Evolutionary conservation across 2,797 vertebrate species (phyloP), one percentile per base, ranked within the genome.

Genomic region (Zenarchopterus dispar): DNA sequence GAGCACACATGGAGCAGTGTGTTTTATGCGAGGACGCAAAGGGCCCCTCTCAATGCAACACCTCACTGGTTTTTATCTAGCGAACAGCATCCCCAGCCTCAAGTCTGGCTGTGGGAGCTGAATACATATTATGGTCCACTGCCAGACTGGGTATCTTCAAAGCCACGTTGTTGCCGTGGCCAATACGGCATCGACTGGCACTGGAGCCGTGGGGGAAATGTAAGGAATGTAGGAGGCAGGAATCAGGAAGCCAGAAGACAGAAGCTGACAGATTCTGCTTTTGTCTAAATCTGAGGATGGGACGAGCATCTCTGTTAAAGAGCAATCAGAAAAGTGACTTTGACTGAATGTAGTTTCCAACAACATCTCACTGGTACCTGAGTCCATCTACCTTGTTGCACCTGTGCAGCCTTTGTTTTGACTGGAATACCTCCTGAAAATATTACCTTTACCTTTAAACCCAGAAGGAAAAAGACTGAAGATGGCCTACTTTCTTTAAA

Each of bases 1-100:
- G 46, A 77, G 84, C 93, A 93, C 89, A 88, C 81, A 62, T 19
- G 44, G 58, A 70, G 80, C 84, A 75, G 82, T 59, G 88, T 69
- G 78, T 71, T 74, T 89, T 77, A 70, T 70, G 58, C 65, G 75
- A 77, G 78, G 85, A 91, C 77, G 73, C 67, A 69, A 78, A 87
- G 78, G 88, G 81, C 82, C 64, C 84, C 81, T 75, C 75, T 75
- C 67, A 70, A 21, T 21, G 83, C 21, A 73, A 78, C 36, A 84
- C 82, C 81, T 84, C 71, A 73, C 81, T 69, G 80, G 81, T 63
- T 87, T 83, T 91, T 85, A 91, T 90, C 89, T 86, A 13, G 47
- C 23, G 0, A 72, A 53, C 80, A 59, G 68, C 8, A 70, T 80
- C 77, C 67, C 60, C 55, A 74, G 73, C 62, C 80, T 85, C 59